Evolutionary conservation across 1,140 invertebrate genomes (phyloP), one percentile per base, ranked within the genome.

Genomic region (Cepaea nemoralis): DNA sequence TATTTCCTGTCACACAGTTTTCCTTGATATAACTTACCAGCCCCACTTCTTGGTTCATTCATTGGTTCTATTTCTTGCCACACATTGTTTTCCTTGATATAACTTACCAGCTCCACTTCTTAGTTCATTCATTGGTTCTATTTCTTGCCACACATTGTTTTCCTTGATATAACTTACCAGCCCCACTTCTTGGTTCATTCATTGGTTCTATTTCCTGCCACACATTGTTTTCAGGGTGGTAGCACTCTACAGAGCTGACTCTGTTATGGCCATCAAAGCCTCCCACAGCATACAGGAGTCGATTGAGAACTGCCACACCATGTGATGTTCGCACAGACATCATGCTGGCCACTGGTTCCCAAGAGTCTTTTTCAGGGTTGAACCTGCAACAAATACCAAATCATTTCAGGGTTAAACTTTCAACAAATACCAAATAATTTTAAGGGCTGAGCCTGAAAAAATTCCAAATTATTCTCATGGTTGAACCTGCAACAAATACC

Each of bases 341-440:
- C 91, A 92, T 92, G 35, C 86, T 75, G 1, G 94, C 93, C 81
- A 97, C 93, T 85, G 94, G 93, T 12, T 94, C 95, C 97, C 97
- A 98, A 84, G 94, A 93, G 87, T 97, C 95, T 88, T 95, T 95
- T 90, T 97, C 96, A 0, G 96, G 96, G 92, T 98, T 95, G 92
- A 97, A 98, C 90, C 96, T 96, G 86, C 73, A 91, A 82, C 69
- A 77, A 76, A 37, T 67, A 24, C 22, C 70, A 82, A 40, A 10
- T 24, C 42, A 50, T 19, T 45, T n/a, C n/a, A n/a, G n/a, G n/a
- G n/a, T n/a, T n/a, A n/a, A n/a, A n/a, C n/a, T n/a, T n/a, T n/a
- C n/a, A n/a, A n/a, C n/a, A n/a, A n/a, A n/a, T n/a, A n/a, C n/a
- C n/a, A n/a, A n/a, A n/a, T n/a, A n/a, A n/a, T n/a, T n/a, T n/a